These are phyloP conservation scores for Popillia japonica DNA, from an alignment of 1,140 invertebrate species.

Conservation along the genomic window DNA sequence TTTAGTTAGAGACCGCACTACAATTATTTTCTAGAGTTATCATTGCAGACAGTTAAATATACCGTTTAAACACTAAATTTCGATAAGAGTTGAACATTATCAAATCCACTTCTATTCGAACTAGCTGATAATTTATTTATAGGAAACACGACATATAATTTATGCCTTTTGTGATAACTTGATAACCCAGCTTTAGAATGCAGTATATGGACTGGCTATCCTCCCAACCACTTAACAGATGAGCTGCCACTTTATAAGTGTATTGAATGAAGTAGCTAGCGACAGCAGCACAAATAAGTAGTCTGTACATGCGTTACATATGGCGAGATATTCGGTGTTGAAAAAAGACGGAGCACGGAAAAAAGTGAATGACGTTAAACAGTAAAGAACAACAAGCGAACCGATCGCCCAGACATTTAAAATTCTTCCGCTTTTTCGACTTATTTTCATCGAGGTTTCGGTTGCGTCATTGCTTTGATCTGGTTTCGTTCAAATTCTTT, in stretches of 20 bases:
- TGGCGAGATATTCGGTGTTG: constrained; percentile 6
- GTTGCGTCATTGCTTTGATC: neutral
- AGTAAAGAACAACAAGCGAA: neutral
- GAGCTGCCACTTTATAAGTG: neutral
- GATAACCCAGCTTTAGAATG: no score
- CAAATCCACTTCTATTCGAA: no score
- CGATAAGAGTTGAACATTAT: no score
- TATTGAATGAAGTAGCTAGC: neutral
- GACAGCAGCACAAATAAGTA: neutral
- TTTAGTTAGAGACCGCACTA: no score
- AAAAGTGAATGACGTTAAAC: constrained; percentile 23
- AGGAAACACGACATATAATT: no score
- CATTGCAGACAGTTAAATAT: no score
- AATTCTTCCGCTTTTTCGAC: neutral
- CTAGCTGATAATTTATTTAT: no score
- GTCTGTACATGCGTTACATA: neutral
- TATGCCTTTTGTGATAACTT: no score
- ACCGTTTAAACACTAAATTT: no score
- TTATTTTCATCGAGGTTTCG: neutral
- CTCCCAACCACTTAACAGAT: neutral
- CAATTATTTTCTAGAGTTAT: no score
- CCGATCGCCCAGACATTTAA: neutral
- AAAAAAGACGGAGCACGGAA: constrained; percentile 12
- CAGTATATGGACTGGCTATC: no score
- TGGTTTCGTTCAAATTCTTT: neutral